phyloP scores from a whole-genome alignment of 1,140 invertebrate species.

The Lamellibrachia luymesi region DNA sequence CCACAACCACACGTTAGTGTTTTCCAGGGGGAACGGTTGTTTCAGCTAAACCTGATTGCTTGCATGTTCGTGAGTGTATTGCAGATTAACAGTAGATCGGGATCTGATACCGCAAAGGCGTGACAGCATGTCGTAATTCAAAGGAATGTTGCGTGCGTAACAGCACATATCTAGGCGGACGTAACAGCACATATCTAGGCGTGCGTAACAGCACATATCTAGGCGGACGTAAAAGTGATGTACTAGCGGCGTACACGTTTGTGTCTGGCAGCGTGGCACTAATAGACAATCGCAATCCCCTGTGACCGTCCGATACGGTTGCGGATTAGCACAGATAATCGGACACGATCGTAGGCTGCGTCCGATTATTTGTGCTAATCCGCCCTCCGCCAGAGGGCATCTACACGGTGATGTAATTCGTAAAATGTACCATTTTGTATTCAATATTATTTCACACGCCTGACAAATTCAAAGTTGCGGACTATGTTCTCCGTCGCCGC shows the following conservation, averaged over 20 bases:
- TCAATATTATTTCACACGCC: no score
- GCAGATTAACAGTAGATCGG: neutral
- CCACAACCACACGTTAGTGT: neutral
- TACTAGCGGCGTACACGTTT: neutral
- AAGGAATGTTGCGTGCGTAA: neutral
- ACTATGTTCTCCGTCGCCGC: no score
- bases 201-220: neutral
- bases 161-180: neutral
- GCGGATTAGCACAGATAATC: no score
- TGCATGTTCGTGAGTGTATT: neutral
- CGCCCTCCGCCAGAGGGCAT: no score
- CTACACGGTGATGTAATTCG: no score
- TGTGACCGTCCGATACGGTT: no score
- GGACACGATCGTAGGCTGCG: no score
- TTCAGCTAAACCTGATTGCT: neutral
- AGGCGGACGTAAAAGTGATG: neutral
- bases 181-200: neutral
- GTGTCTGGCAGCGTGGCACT: neutral
- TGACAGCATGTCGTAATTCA: neutral
- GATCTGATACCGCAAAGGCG: neutral
- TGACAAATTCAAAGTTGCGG: no score
- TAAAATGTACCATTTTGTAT: no score
- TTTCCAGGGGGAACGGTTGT: neutral
- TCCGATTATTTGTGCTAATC: no score
- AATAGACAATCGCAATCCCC: neutral